These are phyloP conservation scores for Natator depressus DNA, from an alignment of 2,113 vertebrate species.

Conservation along the genomic window DNA sequence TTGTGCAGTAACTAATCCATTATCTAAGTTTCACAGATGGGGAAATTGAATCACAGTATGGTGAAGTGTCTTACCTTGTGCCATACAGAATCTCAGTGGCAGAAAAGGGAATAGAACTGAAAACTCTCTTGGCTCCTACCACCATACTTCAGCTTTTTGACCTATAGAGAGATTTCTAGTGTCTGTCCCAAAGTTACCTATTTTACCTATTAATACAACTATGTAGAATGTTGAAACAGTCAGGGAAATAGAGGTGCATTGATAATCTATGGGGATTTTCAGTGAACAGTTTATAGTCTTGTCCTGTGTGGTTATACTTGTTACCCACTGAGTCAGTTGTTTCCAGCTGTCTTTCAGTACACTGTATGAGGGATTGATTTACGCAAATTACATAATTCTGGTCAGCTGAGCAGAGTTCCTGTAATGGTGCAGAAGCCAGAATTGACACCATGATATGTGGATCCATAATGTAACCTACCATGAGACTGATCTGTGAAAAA, in stretches of 20 bases:
- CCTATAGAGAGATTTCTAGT: background rate
- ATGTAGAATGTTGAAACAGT: background rate
- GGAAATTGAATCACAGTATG: background rate
- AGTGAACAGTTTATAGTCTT: background rate
- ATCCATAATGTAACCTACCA: conserved; percentile 1
- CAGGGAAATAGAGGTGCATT: background rate
- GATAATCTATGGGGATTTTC: background rate
- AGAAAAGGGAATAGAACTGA: background rate
- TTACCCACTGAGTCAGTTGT: background rate
- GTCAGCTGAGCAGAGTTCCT: conserved; percentile 38
- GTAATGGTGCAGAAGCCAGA: conserved; percentile 10
- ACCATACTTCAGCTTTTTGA: background rate
- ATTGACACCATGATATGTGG: background rate
- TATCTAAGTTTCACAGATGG: background rate
- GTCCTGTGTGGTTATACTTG: background rate
- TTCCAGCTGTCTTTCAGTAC: background rate
- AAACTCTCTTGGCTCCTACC: background rate
- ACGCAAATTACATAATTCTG: conserved; percentile 8
- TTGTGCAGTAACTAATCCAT: background rate
- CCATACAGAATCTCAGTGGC: background rate
- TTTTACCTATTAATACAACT: background rate
- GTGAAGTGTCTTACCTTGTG: background rate
- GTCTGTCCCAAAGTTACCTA: background rate
- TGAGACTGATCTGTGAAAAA: conserved; percentile 32
- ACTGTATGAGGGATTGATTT: background rate